A percentile compares a stretch with the other conserved stretches of the same genome.
Evolutionary conservation across 2,113 vertebrate species (phyloP).

Genomic region (Anseranas semipalmata): DNA sequence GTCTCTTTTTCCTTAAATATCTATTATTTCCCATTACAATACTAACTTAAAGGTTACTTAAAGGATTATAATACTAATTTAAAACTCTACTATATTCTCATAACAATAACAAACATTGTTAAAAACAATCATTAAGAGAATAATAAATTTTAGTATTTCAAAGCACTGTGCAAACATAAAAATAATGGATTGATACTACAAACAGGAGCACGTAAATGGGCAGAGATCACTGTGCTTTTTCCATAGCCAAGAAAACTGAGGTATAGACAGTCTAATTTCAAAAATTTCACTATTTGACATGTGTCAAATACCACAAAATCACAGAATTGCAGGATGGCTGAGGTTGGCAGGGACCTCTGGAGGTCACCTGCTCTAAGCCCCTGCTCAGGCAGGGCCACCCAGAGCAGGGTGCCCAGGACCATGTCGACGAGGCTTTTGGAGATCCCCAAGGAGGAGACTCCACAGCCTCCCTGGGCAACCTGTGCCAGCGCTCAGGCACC

Average conservation of each 20-base stretch:
- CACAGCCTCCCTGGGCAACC: background rate
- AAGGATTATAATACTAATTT: background rate
- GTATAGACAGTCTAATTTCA: background rate
- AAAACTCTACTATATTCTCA: background rate
- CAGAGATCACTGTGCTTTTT: background rate
- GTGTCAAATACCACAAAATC: background rate
- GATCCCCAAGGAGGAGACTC: background rate
- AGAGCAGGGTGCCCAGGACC: accelerated
- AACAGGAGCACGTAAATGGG: background rate
- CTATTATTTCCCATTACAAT: background rate
- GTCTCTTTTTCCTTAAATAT: background rate
- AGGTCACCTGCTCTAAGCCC: background rate
- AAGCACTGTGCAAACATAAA: background rate
- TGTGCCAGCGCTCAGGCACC: background rate
- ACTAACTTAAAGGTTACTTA: background rate
- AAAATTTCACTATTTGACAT: too few relatives aligned
- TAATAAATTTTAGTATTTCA: background rate
- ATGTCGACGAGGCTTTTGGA: background rate
- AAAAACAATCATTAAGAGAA: background rate
- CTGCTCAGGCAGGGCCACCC: background rate
- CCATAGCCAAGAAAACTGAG: background rate
- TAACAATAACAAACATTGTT: background rate
- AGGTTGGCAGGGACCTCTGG: background rate
- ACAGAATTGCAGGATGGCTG: background rate
- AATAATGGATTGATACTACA: background rate